Base-by-base conservation (phyloP, 2,797 vertebrate species). In the Hippocampus kuda region DNA sequence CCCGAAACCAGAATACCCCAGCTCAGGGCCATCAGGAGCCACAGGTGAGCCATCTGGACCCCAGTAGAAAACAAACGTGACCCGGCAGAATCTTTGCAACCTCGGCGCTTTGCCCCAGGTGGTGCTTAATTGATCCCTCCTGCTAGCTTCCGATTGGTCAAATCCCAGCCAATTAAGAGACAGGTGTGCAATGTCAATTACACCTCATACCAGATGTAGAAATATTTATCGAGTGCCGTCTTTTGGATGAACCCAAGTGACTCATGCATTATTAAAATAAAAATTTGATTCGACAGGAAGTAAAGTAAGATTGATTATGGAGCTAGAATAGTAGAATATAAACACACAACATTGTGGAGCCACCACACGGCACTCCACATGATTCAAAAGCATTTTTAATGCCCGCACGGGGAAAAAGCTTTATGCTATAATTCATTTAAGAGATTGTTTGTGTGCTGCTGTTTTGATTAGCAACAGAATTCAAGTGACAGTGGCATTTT, bases 1-100 rank as follows among this genome's bases (percentile, higher is more conserved):
- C 74, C 80, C 11, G 68, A 73, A 67, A 51, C 65, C 68, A 76
- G 60, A 59, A 82, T 59, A 34, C 48, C 54, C 68, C 60, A 69
- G 1, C 41, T 66, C 64, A 83, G 66, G 7, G 72, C 15, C 8
- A 41, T 7, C n/a, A 67, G 22, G 68, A 76, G 15, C 62, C 70
- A n/a, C 44, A 38, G 27, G 56, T 53, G 60, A 68, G 69, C 84
- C 87, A 88, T 88, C 72, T 75, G 42, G 41, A 26, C 53, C 67
- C 65, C 70, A 24, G n/a, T 34, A 12, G 51, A 63, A 56, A 24
- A 65, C 15, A 46, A 48, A 27, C 1, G 22, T 18, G 63, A 9
- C 22, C 8, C 15, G 8, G 63, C 8, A 65, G 16, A 46, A 48
- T 15, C 15, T 10, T 10, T 48, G 15, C 24, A 49, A 18, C 44